A percentile compares a stretch with the other conserved stretches of the same genome.
Evolutionary conservation across 1,140 invertebrate genomes (phyloP).

Genomic region (Himalopsyche phryganea): DNA sequence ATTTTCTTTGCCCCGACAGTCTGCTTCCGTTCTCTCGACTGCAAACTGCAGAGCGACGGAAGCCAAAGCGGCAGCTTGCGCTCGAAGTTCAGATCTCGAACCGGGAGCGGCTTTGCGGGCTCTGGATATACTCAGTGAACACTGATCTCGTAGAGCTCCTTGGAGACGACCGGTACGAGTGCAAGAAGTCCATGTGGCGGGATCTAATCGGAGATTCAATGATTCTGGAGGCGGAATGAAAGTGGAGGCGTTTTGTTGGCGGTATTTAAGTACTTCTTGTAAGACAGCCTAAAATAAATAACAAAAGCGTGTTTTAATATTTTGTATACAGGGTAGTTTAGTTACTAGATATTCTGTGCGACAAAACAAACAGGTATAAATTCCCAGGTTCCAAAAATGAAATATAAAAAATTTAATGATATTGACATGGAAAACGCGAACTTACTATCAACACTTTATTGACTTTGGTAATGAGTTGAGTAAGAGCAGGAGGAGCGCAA

Average conservation of each 20-base stretch:
- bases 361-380: no score
- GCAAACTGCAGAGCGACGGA: constrained; percentile 75
- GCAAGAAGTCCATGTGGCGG: constrained; percentile 65
- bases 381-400: no score
- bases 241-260: constrained; percentile 54
- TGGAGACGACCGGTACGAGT: constrained; percentile 51
- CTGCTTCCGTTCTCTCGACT: constrained; percentile 59
- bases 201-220: constrained; percentile 49
- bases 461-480: constrained; percentile 32
- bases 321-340: no score
- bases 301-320: no score
- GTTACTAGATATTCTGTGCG: no score
- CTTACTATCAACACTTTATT: constrained; percentile 29
- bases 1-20: constrained; percentile 1
- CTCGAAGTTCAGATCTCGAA: constrained; percentile 57
- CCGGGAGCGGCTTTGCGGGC: constrained; percentile 20
- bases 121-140: constrained; percentile 7
- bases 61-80: constrained; percentile 69
- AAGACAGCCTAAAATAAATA: constrained; percentile 49
- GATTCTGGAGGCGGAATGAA: constrained; percentile 44
- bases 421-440: no score
- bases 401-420: no score
- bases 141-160: constrained; percentile 53
- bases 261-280: constrained; percentile 57
- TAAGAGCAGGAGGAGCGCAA: constrained; percentile 33